phyloP scores from a whole-genome alignment of 2,888 invertebrate species.

The Choristoneura rosaceana region DNA sequence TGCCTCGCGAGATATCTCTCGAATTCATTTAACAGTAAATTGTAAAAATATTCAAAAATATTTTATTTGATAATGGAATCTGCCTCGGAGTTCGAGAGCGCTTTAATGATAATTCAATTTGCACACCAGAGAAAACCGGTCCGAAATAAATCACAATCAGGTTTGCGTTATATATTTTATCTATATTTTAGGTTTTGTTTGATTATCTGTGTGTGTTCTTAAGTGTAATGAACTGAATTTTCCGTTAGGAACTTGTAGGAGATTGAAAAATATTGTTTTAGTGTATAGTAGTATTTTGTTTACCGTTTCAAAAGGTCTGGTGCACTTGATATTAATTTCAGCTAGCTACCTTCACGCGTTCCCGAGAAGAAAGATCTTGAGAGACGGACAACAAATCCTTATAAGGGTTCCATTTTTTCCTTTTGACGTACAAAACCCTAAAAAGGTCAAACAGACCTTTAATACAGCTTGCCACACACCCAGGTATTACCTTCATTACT shows the following conservation, averaged over 20 bases:
- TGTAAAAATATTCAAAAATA: constrained; percentile 47
- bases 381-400: too few species aligned
- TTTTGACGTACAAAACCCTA: background rate
- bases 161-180: constrained; percentile 14
- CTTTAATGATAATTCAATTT: constrained; percentile 55
- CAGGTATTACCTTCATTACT: constrained; percentile 6
- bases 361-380: too few species aligned
- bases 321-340: too few species aligned
- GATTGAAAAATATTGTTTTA: too few species aligned
- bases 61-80: constrained; percentile 50
- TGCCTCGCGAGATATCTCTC: constrained; percentile 32
- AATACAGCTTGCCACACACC: background rate
- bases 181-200: constrained; percentile 11
- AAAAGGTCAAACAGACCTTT: background rate
- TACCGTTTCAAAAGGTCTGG: too few species aligned
- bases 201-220: constrained; percentile 18
- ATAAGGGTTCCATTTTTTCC: too few species aligned
- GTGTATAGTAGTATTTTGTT: too few species aligned
- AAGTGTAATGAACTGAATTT: constrained; percentile 29
- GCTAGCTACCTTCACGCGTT: too few species aligned
- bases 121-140: constrained; percentile 34
- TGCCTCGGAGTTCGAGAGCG: constrained; percentile 48
- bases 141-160: constrained; percentile 41
- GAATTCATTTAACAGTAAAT: constrained; percentile 38
- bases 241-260: background rate